Evolutionary conservation across 2,888 invertebrate species (phyloP), one percentile per base, ranked within the genome.

Genomic region (Stenodema calcarata): DNA sequence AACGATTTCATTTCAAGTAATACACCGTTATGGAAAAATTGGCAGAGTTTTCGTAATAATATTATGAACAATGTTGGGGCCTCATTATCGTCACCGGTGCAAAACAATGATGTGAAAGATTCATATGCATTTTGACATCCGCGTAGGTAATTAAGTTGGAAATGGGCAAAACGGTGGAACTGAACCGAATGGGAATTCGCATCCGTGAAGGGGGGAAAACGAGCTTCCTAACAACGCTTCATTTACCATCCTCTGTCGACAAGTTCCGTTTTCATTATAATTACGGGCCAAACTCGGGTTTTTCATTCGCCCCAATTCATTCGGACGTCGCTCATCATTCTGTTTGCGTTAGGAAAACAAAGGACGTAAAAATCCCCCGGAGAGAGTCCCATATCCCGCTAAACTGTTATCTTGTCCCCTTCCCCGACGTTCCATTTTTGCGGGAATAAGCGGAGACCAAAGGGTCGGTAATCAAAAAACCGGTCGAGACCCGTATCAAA

Each of bases 401-500:
- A 78, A 78, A 78, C 78, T 78, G 78, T 44, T 44, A 44, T 78
- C 44, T 44, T 44, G 41, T 78, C 44, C 78, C 44, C 50, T n/a
- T 6, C 50, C 0, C 50, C 16, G 18, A 41, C 70, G 16, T 27
- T 70, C 16, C 12, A 27, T 30, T 70, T 70, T 70, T 70, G 28
- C 16, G 16, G n/a, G 18, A 70, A 70, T 70, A 23, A 70, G 70
- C 28, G 70, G 70, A 70, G 27, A 70, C 27, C 3, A 23, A 16
- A 27, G 16, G 70, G 30, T 7, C 16, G 18, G 73, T 35, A 35
- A 73, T 35, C 30, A 73, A 73, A 73, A 73, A 73, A 73, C 28
- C 73, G 73, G 23, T 27, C 28, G 73, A 35, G 16, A 73, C 73
- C 35, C 73, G 35, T 16, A 16, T 73, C 35, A 18, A 35, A 73